A percentile compares a stretch with the other conserved stretches of the same genome.
Conservation (phyloP, 2,888 invertebrate genomes). For the Cheilosia grossa region DNA sequence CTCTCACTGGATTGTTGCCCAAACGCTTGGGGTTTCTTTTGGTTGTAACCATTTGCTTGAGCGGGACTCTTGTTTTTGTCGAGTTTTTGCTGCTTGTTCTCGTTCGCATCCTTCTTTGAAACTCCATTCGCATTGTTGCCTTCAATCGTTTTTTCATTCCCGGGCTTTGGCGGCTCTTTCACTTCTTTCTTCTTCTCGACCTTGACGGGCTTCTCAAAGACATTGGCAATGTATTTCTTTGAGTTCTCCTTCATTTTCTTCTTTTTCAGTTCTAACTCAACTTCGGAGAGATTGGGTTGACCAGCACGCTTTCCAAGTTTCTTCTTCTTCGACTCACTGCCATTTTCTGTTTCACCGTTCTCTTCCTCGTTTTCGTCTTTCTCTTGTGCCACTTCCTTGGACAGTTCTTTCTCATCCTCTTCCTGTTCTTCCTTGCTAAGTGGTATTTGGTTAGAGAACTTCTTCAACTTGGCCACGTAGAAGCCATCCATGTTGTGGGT, state of each 20-base stretch:
- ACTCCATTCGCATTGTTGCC: neutral
- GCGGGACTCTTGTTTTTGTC: neutral
- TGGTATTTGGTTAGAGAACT: constrained; percentile 92
- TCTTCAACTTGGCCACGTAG: constrained; percentile 98
- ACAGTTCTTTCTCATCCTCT: constrained; percentile 81
- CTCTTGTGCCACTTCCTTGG: constrained; percentile 78
- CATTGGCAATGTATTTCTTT: constrained; percentile 81
- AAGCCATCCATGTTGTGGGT: constrained; percentile 99
- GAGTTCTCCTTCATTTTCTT: constrained; percentile 79
- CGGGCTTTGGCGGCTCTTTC: neutral
- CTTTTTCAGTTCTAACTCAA: constrained; percentile 80
- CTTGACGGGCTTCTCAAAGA: constrained; percentile 81
- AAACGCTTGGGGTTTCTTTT: neutral
- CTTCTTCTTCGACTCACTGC: constrained; percentile 65
- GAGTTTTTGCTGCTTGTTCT: constrained; percentile 37
- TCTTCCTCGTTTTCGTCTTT: constrained; percentile 73
- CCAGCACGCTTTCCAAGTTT: constrained; percentile 80
- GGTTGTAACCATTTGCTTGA: constrained; percentile 1
- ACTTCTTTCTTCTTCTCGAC: constrained; percentile 76
- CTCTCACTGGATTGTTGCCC: neutral
- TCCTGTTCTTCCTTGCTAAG: constrained; percentile 83
- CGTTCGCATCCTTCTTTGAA: constrained; percentile 21
- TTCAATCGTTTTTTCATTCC: neutral
- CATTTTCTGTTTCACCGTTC: constrained; percentile 75
- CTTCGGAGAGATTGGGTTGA: constrained; percentile 79